phyloP scores from a whole-genome alignment of 2,888 invertebrate genomes.

The Dioctria rufipes region DNA sequence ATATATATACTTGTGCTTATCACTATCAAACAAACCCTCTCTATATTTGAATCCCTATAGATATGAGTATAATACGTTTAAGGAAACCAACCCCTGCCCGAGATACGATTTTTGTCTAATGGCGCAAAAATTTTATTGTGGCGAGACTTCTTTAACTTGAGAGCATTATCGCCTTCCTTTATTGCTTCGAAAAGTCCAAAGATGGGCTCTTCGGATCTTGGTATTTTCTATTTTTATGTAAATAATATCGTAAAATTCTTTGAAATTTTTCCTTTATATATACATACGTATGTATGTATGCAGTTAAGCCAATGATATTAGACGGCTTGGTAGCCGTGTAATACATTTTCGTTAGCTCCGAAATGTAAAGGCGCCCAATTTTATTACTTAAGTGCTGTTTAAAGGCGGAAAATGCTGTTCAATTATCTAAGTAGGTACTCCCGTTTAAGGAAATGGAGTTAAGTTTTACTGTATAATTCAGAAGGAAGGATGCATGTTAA shows the following conservation, averaged over 20 bases:
- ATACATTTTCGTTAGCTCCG: background rate
- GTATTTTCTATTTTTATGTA: slow-evolving; percentile 54
- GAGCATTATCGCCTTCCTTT: slow-evolving; percentile 25
- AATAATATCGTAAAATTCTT: slow-evolving; percentile 53
- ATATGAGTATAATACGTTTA: no score
- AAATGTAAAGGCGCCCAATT: slow-evolving; percentile 51
- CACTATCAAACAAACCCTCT: background rate
- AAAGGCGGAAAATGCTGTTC: slow-evolving; percentile 1
- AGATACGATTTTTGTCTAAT: slow-evolving; percentile 53
- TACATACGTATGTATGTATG: no score
- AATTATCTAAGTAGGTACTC: background rate
- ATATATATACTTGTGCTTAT: background rate
- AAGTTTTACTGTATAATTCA: no score
- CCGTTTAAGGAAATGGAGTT: no score
- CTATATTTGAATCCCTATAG: background rate
- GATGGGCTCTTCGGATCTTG: slow-evolving; percentile 4
- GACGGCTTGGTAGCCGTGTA: background rate
- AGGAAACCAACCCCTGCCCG: background rate
- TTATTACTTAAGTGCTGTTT: slow-evolving; percentile 49
- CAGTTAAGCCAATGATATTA: slow-evolving; percentile 5
- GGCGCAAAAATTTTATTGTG: slow-evolving; percentile 58
- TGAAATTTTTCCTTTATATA: slow-evolving; percentile 5
- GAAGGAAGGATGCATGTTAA: no score
- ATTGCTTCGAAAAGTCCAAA: background rate
- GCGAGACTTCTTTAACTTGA: slow-evolving; percentile 45